Evolutionary conservation across 2,888 invertebrate species (phyloP), one percentile per base, ranked within the genome.

Genomic region (Drosophila flavopinicola): DNA sequence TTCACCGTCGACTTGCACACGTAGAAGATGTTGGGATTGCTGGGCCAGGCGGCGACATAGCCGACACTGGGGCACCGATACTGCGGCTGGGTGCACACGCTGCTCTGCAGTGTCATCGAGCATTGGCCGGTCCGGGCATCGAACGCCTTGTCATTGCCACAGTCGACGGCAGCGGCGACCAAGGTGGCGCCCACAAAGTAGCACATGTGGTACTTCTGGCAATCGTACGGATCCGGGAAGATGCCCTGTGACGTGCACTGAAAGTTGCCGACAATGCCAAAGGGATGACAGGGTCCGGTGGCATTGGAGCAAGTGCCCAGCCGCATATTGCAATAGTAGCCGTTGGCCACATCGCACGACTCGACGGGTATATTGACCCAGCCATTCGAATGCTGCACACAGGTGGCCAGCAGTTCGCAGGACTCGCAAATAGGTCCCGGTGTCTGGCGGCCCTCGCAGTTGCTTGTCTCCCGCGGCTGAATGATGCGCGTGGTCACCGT

Each of bases 171-270:
- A 4, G 88, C 90, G 2, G 91, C 88, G 2, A 91, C 89, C 17
- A 90, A 53, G n/a, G 90, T 89, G 9, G 86, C 78, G 25, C 84
- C 87, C 24, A 89, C 88, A 60, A 89, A 89, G 52, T 90, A 90
- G 51, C 91, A 91, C 89, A 91, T 90, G 45, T 91, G 91, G 58
- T 91, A 91, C 51, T 88, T 89, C 71, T 91, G 91, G 44, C 91
- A 91, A 54, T 91, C 91, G 30, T 91, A 91, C 2, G 91, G 91
- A 88, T 91, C 91, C 1, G 91, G 91, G 29, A 90, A 91, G 13
- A 90, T 79, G 37, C 91, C 91, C 32, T 90, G 89, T 0, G 90
- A 89, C 1, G 90, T 91, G 71, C 91, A 91, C 30, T 90, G 90
- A 17, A 91, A 91, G 63, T 90, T 91, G 5, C 88, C 90, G 41